Conservation (phyloP, 1,140 invertebrate genomes). For the Aricia agestis region DNA sequence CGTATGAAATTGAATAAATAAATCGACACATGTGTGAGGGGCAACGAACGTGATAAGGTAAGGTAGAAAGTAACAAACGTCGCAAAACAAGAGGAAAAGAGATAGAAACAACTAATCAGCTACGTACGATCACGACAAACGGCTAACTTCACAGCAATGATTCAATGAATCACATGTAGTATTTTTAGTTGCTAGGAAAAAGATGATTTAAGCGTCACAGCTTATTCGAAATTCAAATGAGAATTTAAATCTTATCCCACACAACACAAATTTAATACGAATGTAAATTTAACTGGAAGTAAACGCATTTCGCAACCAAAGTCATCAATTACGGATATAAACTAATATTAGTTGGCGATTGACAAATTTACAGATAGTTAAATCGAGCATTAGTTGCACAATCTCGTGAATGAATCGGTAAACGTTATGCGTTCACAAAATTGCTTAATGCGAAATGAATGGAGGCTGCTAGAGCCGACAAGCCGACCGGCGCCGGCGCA, state of each 20-base stretch:
- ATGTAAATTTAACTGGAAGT: not conserved
- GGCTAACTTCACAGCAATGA: slow-evolving; percentile 53
- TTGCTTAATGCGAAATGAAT: slow-evolving; percentile 73
- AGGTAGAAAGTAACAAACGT: slow-evolving; percentile 45
- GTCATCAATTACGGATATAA: not conserved
- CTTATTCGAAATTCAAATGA: not conserved
- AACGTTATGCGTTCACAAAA: slow-evolving; percentile 65
- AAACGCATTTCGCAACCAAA: not conserved
- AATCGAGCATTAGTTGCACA: slow-evolving; percentile 42
- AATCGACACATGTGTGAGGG: slow-evolving; percentile 58
- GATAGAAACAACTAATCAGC: slow-evolving; percentile 46
- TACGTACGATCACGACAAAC: slow-evolving; percentile 38
- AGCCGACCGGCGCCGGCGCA: slow-evolving; percentile 58
- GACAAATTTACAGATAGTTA: slow-evolving; percentile 36
- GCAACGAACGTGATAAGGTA: slow-evolving; percentile 38
- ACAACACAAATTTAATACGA: slow-evolving; percentile 12
- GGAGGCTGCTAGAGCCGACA: slow-evolving; percentile 52
- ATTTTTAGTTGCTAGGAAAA: slow-evolving; percentile 52
- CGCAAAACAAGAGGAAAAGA: slow-evolving; percentile 42
- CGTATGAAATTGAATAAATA: slow-evolving; percentile 39
- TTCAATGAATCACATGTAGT: slow-evolving; percentile 47
- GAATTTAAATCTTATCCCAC: slow-evolving; percentile 1
- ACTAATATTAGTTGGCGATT: slow-evolving; percentile 21
- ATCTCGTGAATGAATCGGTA: slow-evolving; percentile 65
- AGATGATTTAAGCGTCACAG: not conserved